Base-by-base conservation (phyloP, 2,797 vertebrate species). In the Lutjanus argentimaculatus region DNA sequence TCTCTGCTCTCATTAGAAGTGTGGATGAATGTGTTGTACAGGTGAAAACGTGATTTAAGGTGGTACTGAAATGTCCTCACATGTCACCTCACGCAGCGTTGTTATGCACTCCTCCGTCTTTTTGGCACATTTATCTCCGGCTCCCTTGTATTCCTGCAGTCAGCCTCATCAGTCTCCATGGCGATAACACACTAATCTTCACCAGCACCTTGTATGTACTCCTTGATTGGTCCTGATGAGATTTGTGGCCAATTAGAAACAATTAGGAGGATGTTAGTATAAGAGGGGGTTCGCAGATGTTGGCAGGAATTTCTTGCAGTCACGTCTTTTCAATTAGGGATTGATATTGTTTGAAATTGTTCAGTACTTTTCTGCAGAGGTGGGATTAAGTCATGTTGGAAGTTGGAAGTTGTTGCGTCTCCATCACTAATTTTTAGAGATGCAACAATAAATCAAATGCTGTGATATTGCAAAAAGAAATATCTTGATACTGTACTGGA, bases 151-250 rank as follows among this genome's bases (percentile, higher is more conserved):
- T 30, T 22, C 67, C 57, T 78, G 53, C 48, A 8, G 48, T 51
- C 67, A 11, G 52, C 57, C 51, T 66, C 67, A 36, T 80, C 77
- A 15, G 66, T 88, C 69, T 67, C 80, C 59, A 74, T 85, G 63
- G 79, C 2, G 72, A 86, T 67, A 36, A 36, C 67, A 65, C 72
- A 64, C 67, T 53, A 21, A 67, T 72, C 57, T 45, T 52, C 55
- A 66, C 61, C 13, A 52, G 7, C 70, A 49, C n/a, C 22, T 40
- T 51, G 25, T 68, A 0, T 12, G n/a, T 51, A 46, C 30, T 71
- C 43, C 14, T 42, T 68, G 22, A 72, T 77, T 30, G 64, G 59
- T 62, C 36, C 65, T 71, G 68, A 75, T 78, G 22, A 67, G 21
- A 77, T 62, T 53, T 40, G 25, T 8, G 15, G 13, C 46, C 25